Evolutionary conservation across 2,113 vertebrate genomes (phyloP), one percentile per base, ranked within the genome.

Genomic region (Rana temporaria): DNA sequence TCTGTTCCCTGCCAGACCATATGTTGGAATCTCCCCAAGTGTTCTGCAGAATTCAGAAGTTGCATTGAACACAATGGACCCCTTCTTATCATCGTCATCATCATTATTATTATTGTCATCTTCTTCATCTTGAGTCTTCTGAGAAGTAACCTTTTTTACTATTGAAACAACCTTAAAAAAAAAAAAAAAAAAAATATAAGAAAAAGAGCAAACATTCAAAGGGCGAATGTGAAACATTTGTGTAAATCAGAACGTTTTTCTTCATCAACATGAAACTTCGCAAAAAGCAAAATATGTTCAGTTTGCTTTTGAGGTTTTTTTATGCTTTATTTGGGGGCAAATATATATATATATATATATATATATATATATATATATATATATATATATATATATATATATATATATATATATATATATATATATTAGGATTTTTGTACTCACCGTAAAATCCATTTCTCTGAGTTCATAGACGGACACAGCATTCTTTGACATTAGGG

Each of bases 21-120:
- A 97, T 1, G 96, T 98, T 67, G 96, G 96, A 86, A 98, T 97
- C 85, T 97, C 96, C 11, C 96, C 96, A 18, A 97, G 89, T 0
- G 96, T 96, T 84, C 96, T 94, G 87, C 96, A 97, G 89, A 98
- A 98, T 89, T 97, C 96, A 0, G 96, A 98, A 0, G 96, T 96
- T 87, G 95, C 96, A 0, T 98, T 97, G 73, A 97, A 98, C 30
- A 96, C 93, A 0, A 98, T 97, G 89, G 95, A 90, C 60, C 92
- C 96, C 76, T 86, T 96, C 78, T 86, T 92, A 53, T 96, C 96
- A n/a, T 96, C 89, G 0, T 95, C 93, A n/a, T n/a, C n/a, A n/a
- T n/a, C n/a, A n/a, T n/a, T n/a, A n/a, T 86, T 92, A 53, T 96
- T 96, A n/a, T 96, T 89, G 0, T 95, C 93, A 0, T 84, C 85